Evolutionary conservation across 2,113 vertebrate genomes (phyloP).

Genomic region (Rallus limicola): DNA sequence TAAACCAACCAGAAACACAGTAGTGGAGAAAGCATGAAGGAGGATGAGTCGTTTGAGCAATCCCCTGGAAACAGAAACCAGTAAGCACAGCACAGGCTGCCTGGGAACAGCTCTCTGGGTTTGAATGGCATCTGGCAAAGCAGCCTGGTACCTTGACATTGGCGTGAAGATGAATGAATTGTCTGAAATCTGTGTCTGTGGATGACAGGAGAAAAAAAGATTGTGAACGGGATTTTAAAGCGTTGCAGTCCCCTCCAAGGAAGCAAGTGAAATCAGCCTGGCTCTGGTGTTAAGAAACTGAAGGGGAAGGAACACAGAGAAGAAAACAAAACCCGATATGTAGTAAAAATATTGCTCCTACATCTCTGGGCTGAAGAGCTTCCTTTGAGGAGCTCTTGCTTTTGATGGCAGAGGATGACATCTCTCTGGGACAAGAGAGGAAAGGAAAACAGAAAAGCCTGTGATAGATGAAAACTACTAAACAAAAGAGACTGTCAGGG

Average conservation of each 20-base stretch:
- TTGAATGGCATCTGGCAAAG: background rate
- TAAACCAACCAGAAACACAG: background rate
- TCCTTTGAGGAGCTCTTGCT: background rate
- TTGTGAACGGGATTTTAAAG: background rate
- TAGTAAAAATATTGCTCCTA: conserved; percentile 3
- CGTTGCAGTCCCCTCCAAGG: background rate
- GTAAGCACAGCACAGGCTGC: background rate
- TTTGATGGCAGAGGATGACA: conserved; percentile 29
- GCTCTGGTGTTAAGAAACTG: background rate
- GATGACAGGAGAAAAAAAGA: background rate
- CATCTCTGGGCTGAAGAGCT: background rate
- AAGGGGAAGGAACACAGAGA: background rate
- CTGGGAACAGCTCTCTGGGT: background rate
- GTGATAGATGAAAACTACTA: conserved; percentile 31
- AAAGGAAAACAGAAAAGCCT: conserved; percentile 36
- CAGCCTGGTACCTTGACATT: background rate
- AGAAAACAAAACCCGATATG: background rate
- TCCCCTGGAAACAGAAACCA: background rate
- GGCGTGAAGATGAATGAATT: background rate
- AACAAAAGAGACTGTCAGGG: conserved; percentile 17
- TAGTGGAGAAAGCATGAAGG: background rate
- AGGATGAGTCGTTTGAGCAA: background rate
- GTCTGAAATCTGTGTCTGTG: background rate
- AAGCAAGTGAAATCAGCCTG: background rate
- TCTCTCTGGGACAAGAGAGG: background rate